Base-by-base conservation (phyloP, 2,888 invertebrate species). In the Spodoptera littoralis region DNA sequence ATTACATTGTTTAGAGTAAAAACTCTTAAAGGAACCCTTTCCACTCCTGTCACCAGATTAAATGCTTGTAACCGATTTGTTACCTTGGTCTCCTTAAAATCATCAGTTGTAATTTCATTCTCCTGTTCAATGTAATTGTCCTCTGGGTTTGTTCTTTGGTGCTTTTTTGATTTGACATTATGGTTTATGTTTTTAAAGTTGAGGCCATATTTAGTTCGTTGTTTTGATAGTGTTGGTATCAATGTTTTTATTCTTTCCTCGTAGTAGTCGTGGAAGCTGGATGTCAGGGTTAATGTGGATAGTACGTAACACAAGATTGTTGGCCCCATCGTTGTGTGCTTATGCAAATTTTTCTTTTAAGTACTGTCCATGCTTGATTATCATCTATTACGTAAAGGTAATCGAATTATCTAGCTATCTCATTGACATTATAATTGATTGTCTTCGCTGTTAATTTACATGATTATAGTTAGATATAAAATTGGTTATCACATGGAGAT, bases 101-200 rank as follows among this genome's bases (percentile, higher is more conserved):
- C 6, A 30, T 30, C 30, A 30, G 30, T 6, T 30, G 30, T 2
- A 6, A 30, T 30, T 4, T 24, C 12, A 44, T 13, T 11, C 24
- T 12, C 47, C 24, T 11, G 4, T 42, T 48, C 70, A 18, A 9
- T 11, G 45, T 49, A 13, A 6, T 22, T 11, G 2, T 18, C 0
- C 0, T 11, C 4, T 0, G 49, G 54, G 5, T 9, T 3, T 2
- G 11, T 12, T 9, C 41, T 1, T 54, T 46, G 45, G 49, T 12
- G 45, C 0, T 41, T 13, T 2, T 24, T 24, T 9, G 11, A 13
- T 12, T 30, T 59, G 1, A 4, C 13, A 2, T 11, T 6, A 9
- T 53, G 60, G 41, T 55, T 36, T n/a, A 43, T 24, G n/a, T 68
- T 4, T 11, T n/a, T 11, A 12, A 67, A 68, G 13, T 56, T 45